Base-by-base conservation (phyloP, 92 coral and sea anemone genomes). In the Zoanthus gigantus region DNA sequence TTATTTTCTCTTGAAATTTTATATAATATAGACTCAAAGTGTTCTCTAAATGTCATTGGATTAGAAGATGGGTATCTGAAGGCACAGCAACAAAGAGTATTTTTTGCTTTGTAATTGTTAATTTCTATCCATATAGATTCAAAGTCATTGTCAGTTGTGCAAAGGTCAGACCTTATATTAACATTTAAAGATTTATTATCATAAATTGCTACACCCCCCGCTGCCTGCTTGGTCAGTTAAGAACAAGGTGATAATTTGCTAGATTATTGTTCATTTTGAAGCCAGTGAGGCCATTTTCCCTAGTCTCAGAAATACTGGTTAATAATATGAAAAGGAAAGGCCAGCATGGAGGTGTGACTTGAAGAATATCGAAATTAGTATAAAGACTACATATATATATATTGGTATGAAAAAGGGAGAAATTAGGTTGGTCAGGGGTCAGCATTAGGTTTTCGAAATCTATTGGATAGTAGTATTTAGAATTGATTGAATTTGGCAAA, bases 171-270 rank as follows among this genome's bases (percentile, higher is more conserved):
- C 48, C 90, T 87, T 71, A 30, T 37, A 57, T 44, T 28, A 31
- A 72, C 78, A 78, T 31, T 66, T 68, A 87, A 61, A 63, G 63
- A 79, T 13, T n/a, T 17, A 15, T 48, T 79, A n/a, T 65, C 79
- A 47, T 88, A 88, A 54, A 88, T 32, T 56, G 90, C 86, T 12
- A 79, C 86, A 17, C 86, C 86, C 71, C 90, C 90, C 17, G 86
- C 90, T 68, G 86, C 81, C 45, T 60, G 47, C 71, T 72, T 78
- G 29, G 90, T 42, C 9, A 77, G 86, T 78, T 75, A 15, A 17
- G 75, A 31, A 34, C 45, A 50, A 75, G 34, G 31, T 46, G 23
- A 75, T 18, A 75, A 15, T 56, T 56, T 12, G 48, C 61, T 29
- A 0, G 85, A 31, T 45, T 87, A 30, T 77, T 78, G 58, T 78